Evolutionary conservation across 2,113 vertebrate species (phyloP), one percentile per base, ranked within the genome.

Genomic region (Ardeotis arabs): DNA sequence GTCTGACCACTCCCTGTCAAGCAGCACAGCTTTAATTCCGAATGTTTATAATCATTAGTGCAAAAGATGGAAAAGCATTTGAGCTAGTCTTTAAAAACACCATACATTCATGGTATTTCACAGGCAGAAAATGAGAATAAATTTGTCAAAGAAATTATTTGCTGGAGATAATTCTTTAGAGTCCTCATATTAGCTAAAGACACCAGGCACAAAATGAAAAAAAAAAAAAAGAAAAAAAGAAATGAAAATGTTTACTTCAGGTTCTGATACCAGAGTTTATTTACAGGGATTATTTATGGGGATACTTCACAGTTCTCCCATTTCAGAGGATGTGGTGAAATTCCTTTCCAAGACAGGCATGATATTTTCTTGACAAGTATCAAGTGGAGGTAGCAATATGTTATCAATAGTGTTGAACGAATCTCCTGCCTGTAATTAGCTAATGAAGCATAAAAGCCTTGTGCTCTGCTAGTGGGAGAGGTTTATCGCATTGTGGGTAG

Each of bases 401-500:
- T 89, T 95, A 89, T 73, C 88, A 90, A 69, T 25, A 58, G 47
- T 41, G 49, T 33, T 85, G 91, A 95, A 96, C 96, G 77, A 87
- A 96, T 97, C 96, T 96, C 95, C 77, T 91, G 94, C 44, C 91
- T 95, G 91, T 89, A 94, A 97, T 97, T 96, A 97, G 94, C 93
- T 85, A 56, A 87, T 92, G 95, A 90, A 93, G 88, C 70, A 29
- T 67, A 29, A 56, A 72, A 83, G 63, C 49, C 93, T 92, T 75
- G 59, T 69, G 83, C 60, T 95, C 84, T 78, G 89, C 77, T 84
- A 66, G 81, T 60, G 91, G 59, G 67, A 76, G 77, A 95, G 67
- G 87, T 95, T 97, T 96, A 97, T 97, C 97, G 95, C 89, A 31
- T 45, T 95, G 96, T 76, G 97, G 84, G 88, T 92, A 97, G 95